Percentiles rank a stretch among this genome's conserved stretches.
phyloP scores from a whole-genome alignment of 2,888 invertebrate genomes.

The Stenodema calcarata region DNA sequence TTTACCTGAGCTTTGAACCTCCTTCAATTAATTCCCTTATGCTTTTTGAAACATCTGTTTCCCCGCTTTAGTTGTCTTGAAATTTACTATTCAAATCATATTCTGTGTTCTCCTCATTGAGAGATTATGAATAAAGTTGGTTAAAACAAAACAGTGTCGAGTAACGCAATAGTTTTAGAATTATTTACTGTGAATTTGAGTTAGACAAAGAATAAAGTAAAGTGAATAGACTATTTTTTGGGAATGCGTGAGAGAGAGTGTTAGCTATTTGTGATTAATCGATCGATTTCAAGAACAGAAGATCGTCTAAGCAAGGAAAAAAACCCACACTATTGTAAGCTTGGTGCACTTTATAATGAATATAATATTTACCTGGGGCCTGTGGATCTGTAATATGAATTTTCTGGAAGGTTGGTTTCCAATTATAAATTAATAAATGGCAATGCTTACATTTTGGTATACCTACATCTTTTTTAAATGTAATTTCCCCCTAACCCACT shows the following conservation, averaged over 20 bases:
- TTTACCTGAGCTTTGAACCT: not conserved
- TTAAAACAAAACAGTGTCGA: not conserved
- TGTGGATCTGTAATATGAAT: conserved; percentile 38
- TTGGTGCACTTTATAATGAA: conserved; percentile 42
- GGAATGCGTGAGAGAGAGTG: conserved; percentile 37
- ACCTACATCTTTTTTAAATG: not conserved
- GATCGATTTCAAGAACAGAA: not conserved
- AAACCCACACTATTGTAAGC: conserved; percentile 40
- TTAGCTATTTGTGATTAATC: not conserved
- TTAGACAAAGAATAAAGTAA: conserved; percentile 4
- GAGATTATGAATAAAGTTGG: not conserved
- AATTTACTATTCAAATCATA: not conserved
- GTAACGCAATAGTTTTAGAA: conserved; percentile 21
- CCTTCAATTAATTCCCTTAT: not conserved
- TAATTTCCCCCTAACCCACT: not conserved
- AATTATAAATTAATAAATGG: conserved; percentile 46
- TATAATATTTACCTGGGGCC: conserved; percentile 29
- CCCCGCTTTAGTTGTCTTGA: not conserved
- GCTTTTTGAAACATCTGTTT: not conserved
- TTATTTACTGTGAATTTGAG: not conserved
- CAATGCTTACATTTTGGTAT: conserved; percentile 49
- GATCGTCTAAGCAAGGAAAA: conserved; percentile 9
- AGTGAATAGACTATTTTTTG: conserved; percentile 43
- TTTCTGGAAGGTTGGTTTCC: conserved; percentile 38
- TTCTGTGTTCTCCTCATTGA: not conserved